Conservation (phyloP, 2,797 vertebrate genomes). For the Platalea minor region DNA sequence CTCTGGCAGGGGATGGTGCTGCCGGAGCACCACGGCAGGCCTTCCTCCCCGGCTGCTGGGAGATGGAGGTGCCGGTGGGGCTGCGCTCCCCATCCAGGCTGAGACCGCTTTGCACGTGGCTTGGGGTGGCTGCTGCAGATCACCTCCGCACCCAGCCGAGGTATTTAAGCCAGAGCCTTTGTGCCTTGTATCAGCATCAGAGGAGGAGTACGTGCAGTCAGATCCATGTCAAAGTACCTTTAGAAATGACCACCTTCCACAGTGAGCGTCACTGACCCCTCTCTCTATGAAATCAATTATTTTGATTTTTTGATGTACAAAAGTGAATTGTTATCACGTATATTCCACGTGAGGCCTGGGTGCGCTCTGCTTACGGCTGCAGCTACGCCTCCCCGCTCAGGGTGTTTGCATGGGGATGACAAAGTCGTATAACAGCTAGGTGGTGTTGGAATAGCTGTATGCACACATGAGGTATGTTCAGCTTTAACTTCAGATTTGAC, state of each 20-base stretch:
- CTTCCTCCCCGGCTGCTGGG: not conserved
- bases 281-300: not conserved
- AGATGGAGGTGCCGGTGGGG: not conserved
- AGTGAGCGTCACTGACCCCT: not conserved
- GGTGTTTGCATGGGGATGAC: not conserved
- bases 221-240: not conserved
- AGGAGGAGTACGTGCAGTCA: not conserved
- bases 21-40: not conserved
- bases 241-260: not conserved
- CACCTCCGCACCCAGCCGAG: not conserved
- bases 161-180: not conserved
- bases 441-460: not conserved
- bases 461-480: not conserved
- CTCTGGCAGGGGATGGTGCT: not conserved
- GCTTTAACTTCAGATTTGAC: not conserved
- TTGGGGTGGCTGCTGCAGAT: not conserved
- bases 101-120: accelerated
- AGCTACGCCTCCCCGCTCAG: not conserved
- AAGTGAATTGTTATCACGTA: not conserved
- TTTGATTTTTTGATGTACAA: not conserved
- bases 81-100: not conserved
- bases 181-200: accelerated
- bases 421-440: too few relatives aligned
- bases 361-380: not conserved
- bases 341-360: not conserved